Base-by-base conservation (phyloP, 2,797 vertebrate genomes). In the Rhyacichthys aspro region DNA sequence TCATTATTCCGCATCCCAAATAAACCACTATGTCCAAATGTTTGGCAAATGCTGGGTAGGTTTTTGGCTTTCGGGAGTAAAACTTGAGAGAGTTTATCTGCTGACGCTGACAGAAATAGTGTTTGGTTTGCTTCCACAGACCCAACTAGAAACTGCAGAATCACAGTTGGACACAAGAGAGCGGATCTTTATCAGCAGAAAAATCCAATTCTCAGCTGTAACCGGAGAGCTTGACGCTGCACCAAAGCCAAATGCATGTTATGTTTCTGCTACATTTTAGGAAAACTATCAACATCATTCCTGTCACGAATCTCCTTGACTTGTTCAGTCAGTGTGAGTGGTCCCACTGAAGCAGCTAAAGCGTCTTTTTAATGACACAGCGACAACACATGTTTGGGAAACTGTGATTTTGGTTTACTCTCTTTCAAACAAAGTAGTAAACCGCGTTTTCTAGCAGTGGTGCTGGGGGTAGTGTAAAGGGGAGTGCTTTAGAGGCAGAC, bases 371-470 rank as follows among this genome's bases (percentile, higher is more conserved):
- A 46, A 56, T 73, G 61, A 23, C 42, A 43, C 74, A 53, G 69
- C 66, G 67, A 63, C 23, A 64, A 72, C 87, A 84, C 56, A 74
- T 89, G 84, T 87, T 86, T 83, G 65, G 81, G 76, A 79, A 84
- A 76, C 72, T 63, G 73, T 14, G 70, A 78, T 78, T 84, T 74
- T 61, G 74, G 76, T 79, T 81, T 64, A 72, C 63, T 72, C 39
- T 68, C 70, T 77, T 83, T 86, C 79, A 86, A 87, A 79, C 72
- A 70, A 72, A 68, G 78, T 58, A 64, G 74, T 88, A 86, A 87
- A 89, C 75, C 66, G 54, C 72, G 79, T 85, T 82, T 88, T 18
- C 23, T n/a, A 19, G 50, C 50, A 12, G 81, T 81, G 72, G 87
- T 78, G 76, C 73, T 3, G n/a, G n/a, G n/a, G n/a, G 70, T 56